Conservation (phyloP, 2,888 invertebrate species). For the Pterostichus madidus region DNA sequence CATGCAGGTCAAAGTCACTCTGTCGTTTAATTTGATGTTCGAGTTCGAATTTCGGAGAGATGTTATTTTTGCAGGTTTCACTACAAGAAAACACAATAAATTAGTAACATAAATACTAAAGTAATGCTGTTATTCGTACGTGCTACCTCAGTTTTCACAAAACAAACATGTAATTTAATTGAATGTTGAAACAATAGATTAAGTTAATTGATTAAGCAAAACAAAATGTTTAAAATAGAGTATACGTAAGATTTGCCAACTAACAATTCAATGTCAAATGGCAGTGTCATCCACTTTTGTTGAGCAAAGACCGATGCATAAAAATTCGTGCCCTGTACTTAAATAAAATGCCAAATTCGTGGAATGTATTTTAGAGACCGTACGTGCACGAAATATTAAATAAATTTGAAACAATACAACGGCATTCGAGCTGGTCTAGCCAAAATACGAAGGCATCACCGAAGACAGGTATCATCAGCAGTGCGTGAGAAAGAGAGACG, state of each 20-base stretch:
- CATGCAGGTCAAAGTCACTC: constrained; percentile 85
- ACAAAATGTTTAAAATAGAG: constrained; percentile 30
- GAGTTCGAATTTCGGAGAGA: constrained; percentile 24
- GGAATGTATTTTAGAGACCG: constrained; percentile 72
- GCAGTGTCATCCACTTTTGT: constrained; percentile 48
- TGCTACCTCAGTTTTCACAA: neutral
- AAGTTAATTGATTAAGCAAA: constrained; percentile 23
- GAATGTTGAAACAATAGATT: constrained; percentile 2
- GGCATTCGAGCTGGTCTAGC: constrained; percentile 75
- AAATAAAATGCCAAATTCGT: constrained; percentile 71
- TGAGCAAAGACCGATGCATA: constrained; percentile 59
- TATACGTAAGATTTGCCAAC: constrained; percentile 1
- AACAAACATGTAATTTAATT: neutral
- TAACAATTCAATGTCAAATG: constrained; percentile 31
- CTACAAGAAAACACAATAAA: constrained; percentile 46
- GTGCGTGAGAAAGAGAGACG: constrained; percentile 31
- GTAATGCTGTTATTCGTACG: neutral
- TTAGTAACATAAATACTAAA: neutral
- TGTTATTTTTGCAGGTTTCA: constrained; percentile 53
- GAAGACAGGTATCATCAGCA: constrained; percentile 2
- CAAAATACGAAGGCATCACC: constrained; percentile 62
- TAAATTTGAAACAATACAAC: constrained; percentile 77
- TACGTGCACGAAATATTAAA: constrained; percentile 77
- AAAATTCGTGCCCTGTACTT: constrained; percentile 66
- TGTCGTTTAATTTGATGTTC: constrained; percentile 42